Evolutionary conservation across 1,140 invertebrate species (phyloP), one percentile per base, ranked within the genome.

Genomic region (Ctenoplectra terminalis): DNA sequence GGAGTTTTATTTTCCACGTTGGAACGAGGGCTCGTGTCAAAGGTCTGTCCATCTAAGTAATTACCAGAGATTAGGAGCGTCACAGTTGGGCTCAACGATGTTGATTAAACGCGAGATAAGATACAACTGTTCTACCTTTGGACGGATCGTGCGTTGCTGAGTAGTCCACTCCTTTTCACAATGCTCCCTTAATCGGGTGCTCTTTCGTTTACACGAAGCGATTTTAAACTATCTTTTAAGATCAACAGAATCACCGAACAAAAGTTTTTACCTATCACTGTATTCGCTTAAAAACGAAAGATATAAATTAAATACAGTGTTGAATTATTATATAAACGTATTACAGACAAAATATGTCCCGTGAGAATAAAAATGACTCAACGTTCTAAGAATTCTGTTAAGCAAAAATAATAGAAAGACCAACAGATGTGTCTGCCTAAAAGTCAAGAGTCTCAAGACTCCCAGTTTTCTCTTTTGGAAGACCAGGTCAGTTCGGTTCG

Each of bases 31-130:
- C 31, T 63, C 81, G 79, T 58, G 83, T 60, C 84, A 86, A 87
- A 87, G 86, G 77, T 84, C 64, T 61, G 85, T 84, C 86, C 86
- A 87, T 87, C 85, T 87, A 87, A 87, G 86, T 87, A 87, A 87
- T 87, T 87, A 87, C 86, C 80, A 82, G 29, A 87, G 86, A 77
- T 87, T 87, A 87, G 86, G 85, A 87, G 86, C 73, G 86, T 84
- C 78, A 52, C 82, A 58, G 85, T 73, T 84, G 78, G 82, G 73
- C 54, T 69, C 63, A 71, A 34, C 85, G 56, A 87, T 81, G 86
- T 56, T 84, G 86, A 87, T 87, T 87, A 87, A 87, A 87, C 74
- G 86, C 58, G 82, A 84, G 86, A 87, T 87, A 87, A 87, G 85
- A 79, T 87, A 87, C 82, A 87, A 86, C 76, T 75, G 72, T 69